Base-by-base conservation (phyloP, 2,113 vertebrate species). In the Sarotherodon lohbergeri region DNA sequence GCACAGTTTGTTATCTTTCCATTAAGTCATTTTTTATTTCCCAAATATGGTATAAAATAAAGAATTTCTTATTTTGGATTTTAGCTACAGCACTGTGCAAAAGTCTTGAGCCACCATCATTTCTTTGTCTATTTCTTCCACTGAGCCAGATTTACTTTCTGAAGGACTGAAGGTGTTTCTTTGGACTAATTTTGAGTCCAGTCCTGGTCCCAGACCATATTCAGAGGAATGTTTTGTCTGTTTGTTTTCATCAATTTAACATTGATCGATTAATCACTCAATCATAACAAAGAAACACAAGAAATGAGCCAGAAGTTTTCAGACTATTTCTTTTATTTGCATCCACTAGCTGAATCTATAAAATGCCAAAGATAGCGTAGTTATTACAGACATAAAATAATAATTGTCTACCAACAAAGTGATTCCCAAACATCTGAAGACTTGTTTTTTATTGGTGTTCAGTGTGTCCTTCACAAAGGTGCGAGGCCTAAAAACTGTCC, bases 401-500 rank as follows among this genome's bases (percentile, higher is more conserved):
- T 36, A 36, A 3, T 36, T 36, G 36, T 36, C 36, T 36, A 9
- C 34, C 34, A 36, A 36, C 34, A 8, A 3, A 6, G 34, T 36
- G 34, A 36, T 36, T 36, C 34, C 34, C 7, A 36, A 2, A 36
- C 34, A 36, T 7, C 34, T 36, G 34, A 34, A 34, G 7, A 34
- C 34, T 34, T 1, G 0, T 19, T 12, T 6, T 55, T 56, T 27
- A 61, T 0, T 34, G 57, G 57, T 1, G 16, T 61, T 61, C 29
- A 61, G 16, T 34, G 59, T 19, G 59, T 19, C 29, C 16, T 19
- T 63, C 29, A 34, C 29, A 63, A 63, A 4, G 9, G 27, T 9
- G 56, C 9, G 0, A 63, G 29, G 16, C 0, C 57, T 34, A 61
- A 29, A 61, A 61, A 61, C 57, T 1, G 0, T 36, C 59, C 32